These are phyloP conservation scores for Myiopsitta monachus DNA, from an alignment of 2,113 vertebrate species.

Conservation along the genomic window DNA sequence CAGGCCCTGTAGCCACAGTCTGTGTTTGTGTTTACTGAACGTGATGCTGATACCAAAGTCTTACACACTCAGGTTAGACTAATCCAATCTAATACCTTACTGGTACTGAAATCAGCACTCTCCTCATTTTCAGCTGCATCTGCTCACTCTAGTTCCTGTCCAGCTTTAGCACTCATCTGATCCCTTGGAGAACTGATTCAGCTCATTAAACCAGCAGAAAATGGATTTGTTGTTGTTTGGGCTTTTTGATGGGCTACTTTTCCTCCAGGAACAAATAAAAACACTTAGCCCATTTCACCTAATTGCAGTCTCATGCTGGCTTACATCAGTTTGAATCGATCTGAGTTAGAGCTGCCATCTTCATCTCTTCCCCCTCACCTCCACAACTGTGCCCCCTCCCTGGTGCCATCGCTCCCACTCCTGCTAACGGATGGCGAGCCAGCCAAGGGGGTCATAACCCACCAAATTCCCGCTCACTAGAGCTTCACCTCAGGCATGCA, in stretches of 20 bases:
- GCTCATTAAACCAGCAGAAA: not conserved
- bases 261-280: constrained; percentile 8
- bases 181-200: not conserved
- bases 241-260: not conserved
- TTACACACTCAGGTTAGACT: not conserved
- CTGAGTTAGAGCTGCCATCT: not conserved
- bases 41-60: not conserved
- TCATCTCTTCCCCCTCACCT: not conserved
- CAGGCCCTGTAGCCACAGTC: not conserved
- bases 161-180: not conserved
- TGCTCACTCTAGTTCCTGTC: not conserved
- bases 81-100: not conserved
- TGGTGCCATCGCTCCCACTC: not conserved
- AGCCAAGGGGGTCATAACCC: not conserved
- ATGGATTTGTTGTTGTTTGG: not conserved
- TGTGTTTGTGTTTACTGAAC: not conserved
- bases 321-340: not conserved
- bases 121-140: not conserved
- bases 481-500: not conserved
- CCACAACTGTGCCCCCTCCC: not conserved
- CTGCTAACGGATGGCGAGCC: not conserved
- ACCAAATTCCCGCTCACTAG: not conserved
- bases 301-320: not conserved
- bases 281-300: not conserved
- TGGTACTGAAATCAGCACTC: not conserved